Evolutionary conservation across 2,888 invertebrate species (phyloP).

Genomic region (Thymelicus acteon): DNA sequence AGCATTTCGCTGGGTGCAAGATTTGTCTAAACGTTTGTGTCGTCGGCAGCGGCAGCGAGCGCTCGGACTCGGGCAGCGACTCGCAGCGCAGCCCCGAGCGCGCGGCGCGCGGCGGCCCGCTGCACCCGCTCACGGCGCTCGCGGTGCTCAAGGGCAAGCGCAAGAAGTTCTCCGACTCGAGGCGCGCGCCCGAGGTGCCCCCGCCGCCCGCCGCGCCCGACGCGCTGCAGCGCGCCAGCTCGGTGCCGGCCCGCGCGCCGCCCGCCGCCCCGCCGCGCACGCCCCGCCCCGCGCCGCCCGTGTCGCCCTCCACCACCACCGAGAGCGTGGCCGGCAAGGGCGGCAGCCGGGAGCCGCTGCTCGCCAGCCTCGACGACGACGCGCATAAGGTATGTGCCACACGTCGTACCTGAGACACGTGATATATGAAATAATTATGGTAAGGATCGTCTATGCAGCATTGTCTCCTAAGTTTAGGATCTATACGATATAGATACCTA

Average conservation of each 20-base stretch:
- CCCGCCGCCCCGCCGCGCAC: slow-evolving; percentile 64
- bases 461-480: too few relatives aligned
- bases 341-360: slow-evolving; percentile 87
- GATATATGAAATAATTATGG: too few relatives aligned
- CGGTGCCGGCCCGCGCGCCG: slow-evolving; percentile 71
- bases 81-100: slow-evolving; percentile 87
- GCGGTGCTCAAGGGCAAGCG: slow-evolving; percentile 91
- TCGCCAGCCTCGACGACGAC: slow-evolving; percentile 84
- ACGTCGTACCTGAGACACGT: too few relatives aligned
- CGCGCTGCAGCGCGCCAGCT: slow-evolving; percentile 61
- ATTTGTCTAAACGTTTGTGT: too few relatives aligned
- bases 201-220: slow-evolving; percentile 51
- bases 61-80: slow-evolving; percentile 89
- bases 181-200: slow-evolving; percentile 76
- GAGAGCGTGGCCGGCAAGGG: slow-evolving; percentile 50
- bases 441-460: too few relatives aligned
- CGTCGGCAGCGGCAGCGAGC: slow-evolving; percentile 82
- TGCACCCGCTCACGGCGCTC: slow-evolving; percentile 85
- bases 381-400: slow-evolving; percentile 64
- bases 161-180: slow-evolving; percentile 92
- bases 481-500: too few relatives aligned
- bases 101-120: slow-evolving; percentile 56
- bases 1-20: too few relatives aligned
- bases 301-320: slow-evolving; percentile 45
- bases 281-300: slow-evolving; percentile 52